phyloP scores from a whole-genome alignment of 30 jellyfish, hydroid and myxozoan genomes.

The Hydractinia symbiolongicarpus region DNA sequence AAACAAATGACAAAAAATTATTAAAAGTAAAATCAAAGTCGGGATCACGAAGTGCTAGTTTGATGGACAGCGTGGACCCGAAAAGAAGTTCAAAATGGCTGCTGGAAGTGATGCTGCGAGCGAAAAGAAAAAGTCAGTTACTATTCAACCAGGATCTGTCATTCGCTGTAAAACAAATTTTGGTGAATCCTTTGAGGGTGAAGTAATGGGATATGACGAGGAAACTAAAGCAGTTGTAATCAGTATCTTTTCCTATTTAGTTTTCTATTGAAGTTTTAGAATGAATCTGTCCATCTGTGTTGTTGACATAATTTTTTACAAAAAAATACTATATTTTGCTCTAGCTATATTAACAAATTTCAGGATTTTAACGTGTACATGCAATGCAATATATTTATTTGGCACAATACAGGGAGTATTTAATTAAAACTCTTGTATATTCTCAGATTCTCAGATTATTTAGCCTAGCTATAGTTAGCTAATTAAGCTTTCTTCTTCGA shows the following conservation, averaged over 20 bases:
- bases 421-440: neutral
- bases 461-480: no score
- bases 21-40: no score
- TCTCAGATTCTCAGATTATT: no score
- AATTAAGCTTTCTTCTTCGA: no score
- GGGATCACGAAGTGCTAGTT: no score
- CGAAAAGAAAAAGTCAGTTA: neutral
- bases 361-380: neutral
- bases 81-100: conserved; percentile 8
- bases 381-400: neutral
- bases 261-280: neutral
- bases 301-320: no score
- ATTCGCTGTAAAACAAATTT: conserved; percentile 27
- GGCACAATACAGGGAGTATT: neutral
- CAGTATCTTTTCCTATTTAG: conserved; percentile 23
- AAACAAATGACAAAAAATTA: no score
- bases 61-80: neutral
- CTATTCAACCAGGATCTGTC: conserved; percentile 24
- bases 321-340: neutral
- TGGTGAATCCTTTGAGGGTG: conserved; percentile 39
- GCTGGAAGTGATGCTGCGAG: conserved; percentile 14
- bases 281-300: neutral
- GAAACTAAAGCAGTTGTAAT: conserved; percentile 33
- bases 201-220: conserved; percentile 40
- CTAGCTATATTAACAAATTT: neutral